phyloP scores from a whole-genome alignment of 2,797 vertebrate species.

The Podarcis siculus region DNA sequence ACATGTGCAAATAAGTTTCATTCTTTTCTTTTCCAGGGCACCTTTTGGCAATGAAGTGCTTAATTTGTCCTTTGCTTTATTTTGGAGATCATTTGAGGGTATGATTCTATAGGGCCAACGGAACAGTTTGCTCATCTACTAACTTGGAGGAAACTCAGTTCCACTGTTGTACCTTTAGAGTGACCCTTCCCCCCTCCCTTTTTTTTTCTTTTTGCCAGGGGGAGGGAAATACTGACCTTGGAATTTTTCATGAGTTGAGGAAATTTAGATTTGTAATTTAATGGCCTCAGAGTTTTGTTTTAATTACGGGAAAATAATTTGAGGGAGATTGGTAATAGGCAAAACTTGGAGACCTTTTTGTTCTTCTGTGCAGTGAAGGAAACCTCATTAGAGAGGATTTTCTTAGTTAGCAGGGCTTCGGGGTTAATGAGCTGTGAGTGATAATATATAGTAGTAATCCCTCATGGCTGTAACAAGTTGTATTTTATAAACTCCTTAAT shows the following conservation, averaged over 20 bases:
- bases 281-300: conserved; percentile 75
- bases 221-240: conserved; percentile 3
- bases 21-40: not conserved
- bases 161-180: not conserved
- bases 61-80: not conserved
- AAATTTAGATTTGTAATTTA: conserved; percentile 62
- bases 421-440: conserved; percentile 84
- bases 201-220: not conserved
- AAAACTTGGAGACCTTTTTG: conserved; percentile 83
- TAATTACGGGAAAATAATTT: conserved; percentile 81
- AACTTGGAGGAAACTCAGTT: not conserved
- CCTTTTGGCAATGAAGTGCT: not conserved
- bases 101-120: not conserved
- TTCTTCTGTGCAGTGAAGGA: conserved; percentile 80
- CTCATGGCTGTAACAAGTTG: conserved; percentile 78
- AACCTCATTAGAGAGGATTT: conserved; percentile 84
- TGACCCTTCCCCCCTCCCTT: not conserved
- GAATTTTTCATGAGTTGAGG: conserved; percentile 41
- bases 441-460: conserved; percentile 82
- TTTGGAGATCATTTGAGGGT: not conserved
- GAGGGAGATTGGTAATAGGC: conserved; percentile 75
- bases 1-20: too few species aligned
- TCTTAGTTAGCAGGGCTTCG: conserved; percentile 81
- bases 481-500: conserved; percentile 81
- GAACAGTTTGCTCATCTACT: not conserved